Percentiles rank a stretch among this genome's conserved stretches.
Evolutionary conservation across 2,888 invertebrate genomes (phyloP).

Genomic region (Hermodice carunculata): DNA sequence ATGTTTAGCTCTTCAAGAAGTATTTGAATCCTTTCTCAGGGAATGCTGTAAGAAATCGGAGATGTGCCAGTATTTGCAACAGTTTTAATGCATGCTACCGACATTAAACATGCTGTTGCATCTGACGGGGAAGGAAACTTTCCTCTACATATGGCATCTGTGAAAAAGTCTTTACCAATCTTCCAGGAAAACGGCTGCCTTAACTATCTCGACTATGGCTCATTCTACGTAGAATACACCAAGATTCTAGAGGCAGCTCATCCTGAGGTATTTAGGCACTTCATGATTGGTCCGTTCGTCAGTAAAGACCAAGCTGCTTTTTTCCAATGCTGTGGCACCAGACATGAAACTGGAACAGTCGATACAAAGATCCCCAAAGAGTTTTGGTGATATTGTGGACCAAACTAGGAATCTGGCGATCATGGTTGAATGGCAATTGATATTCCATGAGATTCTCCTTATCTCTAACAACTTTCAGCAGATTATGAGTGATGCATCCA

Average conservation of each 20-base stretch:
- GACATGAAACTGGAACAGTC: constrained; percentile 3
- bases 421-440: background rate
- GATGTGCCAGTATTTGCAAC: background rate
- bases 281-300: background rate
- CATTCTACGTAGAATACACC: background rate
- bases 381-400: background rate
- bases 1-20: background rate
- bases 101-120: background rate
- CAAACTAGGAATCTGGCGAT: background rate
- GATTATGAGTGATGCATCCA: background rate
- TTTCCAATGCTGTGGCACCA: background rate
- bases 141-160: background rate
- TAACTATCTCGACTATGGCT: background rate
- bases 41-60: background rate
- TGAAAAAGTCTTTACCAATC: background rate
- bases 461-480: background rate
- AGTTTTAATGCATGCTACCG: background rate
- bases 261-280: background rate
- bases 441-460: background rate
- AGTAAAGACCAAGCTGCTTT: background rate
- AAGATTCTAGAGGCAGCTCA: background rate
- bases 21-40: background rate
- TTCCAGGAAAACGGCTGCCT: background rate
- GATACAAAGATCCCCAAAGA: background rate
- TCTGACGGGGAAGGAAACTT: background rate